phyloP scores from a whole-genome alignment of 2,113 vertebrate species.

The Pandion haliaetus region DNA sequence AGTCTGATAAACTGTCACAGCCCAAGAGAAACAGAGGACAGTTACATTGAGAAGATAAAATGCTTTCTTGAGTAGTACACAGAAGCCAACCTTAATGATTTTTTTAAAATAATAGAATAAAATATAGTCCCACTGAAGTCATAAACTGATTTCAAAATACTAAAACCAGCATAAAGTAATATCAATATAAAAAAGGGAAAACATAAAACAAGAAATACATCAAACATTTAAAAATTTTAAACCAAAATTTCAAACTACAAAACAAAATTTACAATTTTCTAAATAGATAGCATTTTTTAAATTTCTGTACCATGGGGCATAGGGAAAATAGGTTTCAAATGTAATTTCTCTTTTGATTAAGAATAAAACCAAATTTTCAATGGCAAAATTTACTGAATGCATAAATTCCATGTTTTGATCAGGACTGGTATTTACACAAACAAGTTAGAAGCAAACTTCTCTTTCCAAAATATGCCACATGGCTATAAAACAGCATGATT shows the following conservation, averaged over 20 bases:
- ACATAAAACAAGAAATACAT: background rate
- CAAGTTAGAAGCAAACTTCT: background rate
- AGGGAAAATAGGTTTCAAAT: background rate
- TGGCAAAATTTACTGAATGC: background rate
- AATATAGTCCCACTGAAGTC: background rate
- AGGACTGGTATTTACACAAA: background rate
- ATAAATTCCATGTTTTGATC: background rate
- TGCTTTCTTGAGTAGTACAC: background rate
- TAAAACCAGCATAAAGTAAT: background rate
- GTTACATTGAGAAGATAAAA: background rate
- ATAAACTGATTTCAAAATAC: background rate
- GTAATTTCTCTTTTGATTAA: background rate
- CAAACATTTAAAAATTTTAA: background rate
- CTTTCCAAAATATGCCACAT: background rate
- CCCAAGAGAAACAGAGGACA: background rate
- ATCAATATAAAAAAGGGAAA: background rate
- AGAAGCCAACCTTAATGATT: background rate
- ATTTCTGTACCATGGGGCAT: background rate
- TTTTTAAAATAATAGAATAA: background rate
- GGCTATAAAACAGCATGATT: background rate
- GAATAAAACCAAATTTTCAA: background rate
- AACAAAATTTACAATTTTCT: background rate
- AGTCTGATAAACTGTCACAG: constrained; percentile 15
- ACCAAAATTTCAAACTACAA: background rate
- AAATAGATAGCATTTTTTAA: background rate